A percentile compares a stretch with the other conserved stretches of the same genome.
phyloP scores from a whole-genome alignment of 2,888 invertebrate genomes.

The Steinernema carpocapsae region DNA sequence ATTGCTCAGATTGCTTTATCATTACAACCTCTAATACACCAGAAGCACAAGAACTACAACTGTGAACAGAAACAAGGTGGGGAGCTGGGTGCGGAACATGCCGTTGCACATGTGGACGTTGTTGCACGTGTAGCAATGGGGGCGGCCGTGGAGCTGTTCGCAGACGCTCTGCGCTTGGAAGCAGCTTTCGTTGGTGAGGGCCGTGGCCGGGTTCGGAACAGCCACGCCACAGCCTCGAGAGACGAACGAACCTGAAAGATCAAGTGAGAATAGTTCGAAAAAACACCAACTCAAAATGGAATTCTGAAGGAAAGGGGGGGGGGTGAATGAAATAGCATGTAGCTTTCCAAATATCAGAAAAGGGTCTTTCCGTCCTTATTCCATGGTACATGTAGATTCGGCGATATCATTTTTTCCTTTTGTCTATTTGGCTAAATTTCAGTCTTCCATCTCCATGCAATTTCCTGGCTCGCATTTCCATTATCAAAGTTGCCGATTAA shows the following conservation, averaged over 20 bases:
- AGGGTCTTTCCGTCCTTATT: too few relatives aligned
- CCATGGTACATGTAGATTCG: too few relatives aligned
- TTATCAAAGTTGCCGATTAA: too few relatives aligned
- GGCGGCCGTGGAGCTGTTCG: slow-evolving; percentile 52
- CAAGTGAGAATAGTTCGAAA: neutral
- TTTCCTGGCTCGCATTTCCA: too few relatives aligned
- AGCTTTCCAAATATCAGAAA: too few relatives aligned
- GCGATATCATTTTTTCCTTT: too few relatives aligned
- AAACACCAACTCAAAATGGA: too few relatives aligned
- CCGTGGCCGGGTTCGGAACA: neutral
- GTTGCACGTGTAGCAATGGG: slow-evolving; percentile 49
- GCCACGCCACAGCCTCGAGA: slow-evolving; percentile 25
- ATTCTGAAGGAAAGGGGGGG: too few relatives aligned
- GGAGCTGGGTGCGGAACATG: neutral
- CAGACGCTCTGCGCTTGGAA: slow-evolving; percentile 54
- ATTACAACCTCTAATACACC: neutral
- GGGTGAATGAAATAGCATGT: too few relatives aligned
- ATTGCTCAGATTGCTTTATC: slow-evolving; percentile 5
- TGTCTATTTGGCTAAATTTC: too few relatives aligned
- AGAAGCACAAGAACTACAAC: neutral
- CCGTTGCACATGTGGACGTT: slow-evolving; percentile 57
- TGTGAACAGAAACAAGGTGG: neutral
- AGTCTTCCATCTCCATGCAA: too few relatives aligned
- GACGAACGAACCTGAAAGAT: slow-evolving; percentile 19
- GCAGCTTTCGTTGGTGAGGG: slow-evolving; percentile 27